A percentile compares a stretch with the other conserved stretches of the same genome.
phyloP scores from a whole-genome alignment of 2,113 vertebrate genomes.

The Cheilinus undulatus region DNA sequence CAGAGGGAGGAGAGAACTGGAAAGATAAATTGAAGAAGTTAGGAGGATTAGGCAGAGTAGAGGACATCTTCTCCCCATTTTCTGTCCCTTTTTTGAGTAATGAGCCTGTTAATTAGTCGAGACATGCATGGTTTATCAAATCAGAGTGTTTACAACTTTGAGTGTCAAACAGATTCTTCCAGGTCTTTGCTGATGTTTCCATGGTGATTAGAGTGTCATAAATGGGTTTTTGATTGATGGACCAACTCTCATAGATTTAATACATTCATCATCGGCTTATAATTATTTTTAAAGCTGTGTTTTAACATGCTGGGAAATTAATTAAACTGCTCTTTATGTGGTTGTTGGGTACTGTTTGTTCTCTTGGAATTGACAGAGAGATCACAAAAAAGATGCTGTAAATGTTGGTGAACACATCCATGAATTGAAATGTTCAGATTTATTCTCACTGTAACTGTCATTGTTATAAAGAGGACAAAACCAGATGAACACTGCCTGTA shows the following conservation, averaged over 20 bases:
- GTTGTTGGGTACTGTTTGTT: not conserved
- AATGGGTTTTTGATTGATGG: conserved; percentile 38
- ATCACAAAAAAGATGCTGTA: not conserved
- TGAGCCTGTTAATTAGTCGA: conserved; percentile 80
- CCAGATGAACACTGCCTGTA: not conserved
- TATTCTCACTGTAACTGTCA: not conserved
- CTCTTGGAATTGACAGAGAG: not conserved
- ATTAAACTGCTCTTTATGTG: not conserved
- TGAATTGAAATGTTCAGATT: not conserved
- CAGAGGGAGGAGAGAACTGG: conserved; percentile 13
- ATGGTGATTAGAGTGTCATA: conserved; percentile 56
- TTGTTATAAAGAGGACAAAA: not conserved
- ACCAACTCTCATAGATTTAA: conserved; percentile 4
- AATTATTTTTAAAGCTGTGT: conserved; percentile 32
- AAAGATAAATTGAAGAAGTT: conserved; percentile 30
- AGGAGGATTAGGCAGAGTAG: conserved; percentile 33
- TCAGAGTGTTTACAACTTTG: conserved; percentile 82
- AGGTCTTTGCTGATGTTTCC: conserved; percentile 62
- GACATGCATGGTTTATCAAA: conserved; percentile 82
- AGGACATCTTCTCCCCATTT: conserved; percentile 48
- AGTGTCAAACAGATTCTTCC: conserved; percentile 73
- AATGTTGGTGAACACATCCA: not conserved
- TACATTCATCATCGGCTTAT: conserved; percentile 22
- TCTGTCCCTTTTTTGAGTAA: conserved; percentile 77
- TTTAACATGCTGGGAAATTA: conserved; percentile 4